Evolutionary conservation across 2,797 vertebrate species (phyloP).

Genomic region (Ceyx erithaca): DNA sequence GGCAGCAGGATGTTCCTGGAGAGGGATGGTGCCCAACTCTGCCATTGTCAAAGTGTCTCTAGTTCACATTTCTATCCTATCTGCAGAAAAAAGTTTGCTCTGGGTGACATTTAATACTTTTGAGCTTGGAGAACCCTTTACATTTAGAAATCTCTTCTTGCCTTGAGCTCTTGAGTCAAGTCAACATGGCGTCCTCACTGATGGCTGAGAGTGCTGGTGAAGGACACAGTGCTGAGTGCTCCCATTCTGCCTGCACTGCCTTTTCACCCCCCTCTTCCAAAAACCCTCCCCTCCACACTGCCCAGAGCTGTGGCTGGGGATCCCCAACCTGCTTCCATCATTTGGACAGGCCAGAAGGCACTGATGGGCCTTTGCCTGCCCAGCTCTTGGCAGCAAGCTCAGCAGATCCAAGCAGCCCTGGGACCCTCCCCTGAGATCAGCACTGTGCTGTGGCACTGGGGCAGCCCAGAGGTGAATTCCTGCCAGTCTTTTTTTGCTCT

Average conservation of each 20-base stretch:
- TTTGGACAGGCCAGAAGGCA: rapidly evolving
- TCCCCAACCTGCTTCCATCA: neutral
- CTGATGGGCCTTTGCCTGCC: neutral
- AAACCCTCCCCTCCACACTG: neutral
- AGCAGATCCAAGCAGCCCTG: neutral
- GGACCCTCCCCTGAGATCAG: neutral
- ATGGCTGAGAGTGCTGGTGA: neutral
- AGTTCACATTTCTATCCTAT: neutral
- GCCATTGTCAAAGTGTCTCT: neutral
- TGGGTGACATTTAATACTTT: neutral
- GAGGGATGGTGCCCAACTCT: neutral
- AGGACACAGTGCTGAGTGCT: too few relatives aligned
- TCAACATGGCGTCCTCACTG: neutral
- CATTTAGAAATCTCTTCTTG: rapidly evolving
- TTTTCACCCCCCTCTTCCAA: neutral
- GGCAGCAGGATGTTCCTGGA: neutral
- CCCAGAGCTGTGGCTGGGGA: neutral
- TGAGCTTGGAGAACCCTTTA: neutral
- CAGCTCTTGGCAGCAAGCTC: neutral
- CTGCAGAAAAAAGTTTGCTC: neutral
- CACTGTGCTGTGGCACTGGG: rapidly evolving
- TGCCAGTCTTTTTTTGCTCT: rapidly evolving
- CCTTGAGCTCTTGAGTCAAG: neutral
- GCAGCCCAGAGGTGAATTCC: neutral
- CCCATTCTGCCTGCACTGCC: neutral